Conservation (phyloP, 1,140 invertebrate genomes). For the Papilio helenus region DNA sequence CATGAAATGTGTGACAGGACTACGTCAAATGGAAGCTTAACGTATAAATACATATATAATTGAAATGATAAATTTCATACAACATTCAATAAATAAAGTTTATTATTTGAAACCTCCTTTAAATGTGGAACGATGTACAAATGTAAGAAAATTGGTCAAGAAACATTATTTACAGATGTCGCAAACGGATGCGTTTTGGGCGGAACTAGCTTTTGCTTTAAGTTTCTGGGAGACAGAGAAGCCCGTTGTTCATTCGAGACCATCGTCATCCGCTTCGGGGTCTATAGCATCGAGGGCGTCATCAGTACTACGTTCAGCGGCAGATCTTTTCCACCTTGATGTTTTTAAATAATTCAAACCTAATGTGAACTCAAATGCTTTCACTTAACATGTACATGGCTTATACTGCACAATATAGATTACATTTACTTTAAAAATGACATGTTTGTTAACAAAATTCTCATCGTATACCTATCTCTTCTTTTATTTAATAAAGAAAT, state of each 20-base stretch:
- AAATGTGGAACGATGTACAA: too few relatives aligned
- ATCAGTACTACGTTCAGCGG: slow-evolving; percentile 71
- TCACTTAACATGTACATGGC: neutral
- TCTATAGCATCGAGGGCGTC: slow-evolving; percentile 69
- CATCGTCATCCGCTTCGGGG: slow-evolving; percentile 62
- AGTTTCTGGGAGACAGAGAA: slow-evolving; percentile 86
- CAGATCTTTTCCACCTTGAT: slow-evolving; percentile 66
- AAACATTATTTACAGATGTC: slow-evolving; percentile 81
- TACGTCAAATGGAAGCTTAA: too few relatives aligned
- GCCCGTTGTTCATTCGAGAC: slow-evolving; percentile 79
- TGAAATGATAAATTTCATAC: too few relatives aligned
- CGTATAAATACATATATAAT: too few relatives aligned
- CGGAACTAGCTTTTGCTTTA: slow-evolving; percentile 85
- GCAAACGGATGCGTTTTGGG: slow-evolving; percentile 84
- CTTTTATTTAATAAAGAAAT: neutral
- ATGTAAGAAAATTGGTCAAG: neutral
- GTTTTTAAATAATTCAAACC: slow-evolving; percentile 56
- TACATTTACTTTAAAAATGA: neutral
- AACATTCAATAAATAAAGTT: too few relatives aligned
- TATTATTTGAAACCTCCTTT: too few relatives aligned
- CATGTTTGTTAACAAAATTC: neutral
- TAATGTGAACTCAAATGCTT: too few relatives aligned
- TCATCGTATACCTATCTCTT: neutral
- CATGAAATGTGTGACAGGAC: too few relatives aligned
- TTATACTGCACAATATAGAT: neutral